These are phyloP conservation scores for Hippocampus zosterae DNA, from an alignment of 2,113 vertebrate genomes.

Conservation along the genomic window DNA sequence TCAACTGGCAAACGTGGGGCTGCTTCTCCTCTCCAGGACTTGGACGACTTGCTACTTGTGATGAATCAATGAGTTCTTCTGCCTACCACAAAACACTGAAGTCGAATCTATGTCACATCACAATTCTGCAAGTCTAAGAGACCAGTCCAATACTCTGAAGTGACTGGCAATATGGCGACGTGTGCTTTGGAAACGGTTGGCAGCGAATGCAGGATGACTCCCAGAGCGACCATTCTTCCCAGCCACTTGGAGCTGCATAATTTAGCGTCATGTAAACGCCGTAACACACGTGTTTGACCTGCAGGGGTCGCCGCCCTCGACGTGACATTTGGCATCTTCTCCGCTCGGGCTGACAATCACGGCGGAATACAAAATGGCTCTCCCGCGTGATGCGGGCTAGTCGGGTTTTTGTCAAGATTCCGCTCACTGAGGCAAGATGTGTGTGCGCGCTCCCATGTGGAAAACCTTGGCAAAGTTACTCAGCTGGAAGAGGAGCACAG, in stretches of 20 bases:
- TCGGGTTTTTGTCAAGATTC: conserved; percentile 37
- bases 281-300: conserved; percentile 5
- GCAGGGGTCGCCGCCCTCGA: conserved; percentile 24
- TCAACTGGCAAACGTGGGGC: background rate
- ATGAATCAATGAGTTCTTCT: background rate
- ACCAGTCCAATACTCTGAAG: no score
- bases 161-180: no score
- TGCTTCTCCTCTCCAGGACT: background rate
- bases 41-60: background rate
- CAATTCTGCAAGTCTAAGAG: no score
- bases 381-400: conserved; percentile 51
- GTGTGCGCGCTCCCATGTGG: conserved; percentile 52
- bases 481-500: conserved; percentile 28
- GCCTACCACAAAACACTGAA: no score
- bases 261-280: conserved; percentile 37
- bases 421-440: conserved; percentile 36
- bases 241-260: conserved; percentile 48
- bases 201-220: background rate
- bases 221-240: background rate
- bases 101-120: no score
- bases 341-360: conserved; percentile 45
- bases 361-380: conserved; percentile 41
- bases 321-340: conserved; percentile 56
- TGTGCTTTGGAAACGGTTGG: no score
- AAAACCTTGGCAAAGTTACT: conserved; percentile 48